Evolutionary conservation across 2,888 invertebrate species (phyloP).

Genomic region (Netelia virgata): DNA sequence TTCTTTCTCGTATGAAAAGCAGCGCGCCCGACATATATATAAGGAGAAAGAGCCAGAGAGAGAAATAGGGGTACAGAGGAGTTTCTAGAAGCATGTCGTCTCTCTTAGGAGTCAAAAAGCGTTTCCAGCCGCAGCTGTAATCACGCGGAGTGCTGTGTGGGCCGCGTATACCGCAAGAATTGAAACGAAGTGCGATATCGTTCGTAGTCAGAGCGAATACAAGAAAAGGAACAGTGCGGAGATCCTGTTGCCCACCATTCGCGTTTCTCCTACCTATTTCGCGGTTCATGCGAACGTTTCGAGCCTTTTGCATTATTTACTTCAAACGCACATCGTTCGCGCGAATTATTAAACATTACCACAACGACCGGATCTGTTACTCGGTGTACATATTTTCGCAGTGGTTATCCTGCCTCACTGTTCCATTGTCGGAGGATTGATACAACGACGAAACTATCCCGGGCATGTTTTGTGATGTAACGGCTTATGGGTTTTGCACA

Average conservation of each 20-base stretch:
- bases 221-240: slow-evolving; percentile 29
- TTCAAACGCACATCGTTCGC: slow-evolving; percentile 29
- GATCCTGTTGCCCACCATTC: slow-evolving; percentile 14
- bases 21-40: not conserved
- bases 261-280: not conserved
- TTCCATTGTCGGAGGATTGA: slow-evolving; percentile 40
- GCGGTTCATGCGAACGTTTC: not conserved
- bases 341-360: slow-evolving; percentile 39
- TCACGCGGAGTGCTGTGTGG: slow-evolving; percentile 51
- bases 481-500: slow-evolving; percentile 12
- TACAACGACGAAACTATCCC: slow-evolving; percentile 53
- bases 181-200: slow-evolving; percentile 40
- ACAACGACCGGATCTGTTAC: slow-evolving; percentile 33
- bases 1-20: slow-evolving; percentile 9
- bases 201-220: slow-evolving; percentile 8
- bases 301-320: slow-evolving; percentile 37
- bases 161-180: slow-evolving; percentile 30
- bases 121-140: slow-evolving; percentile 54
- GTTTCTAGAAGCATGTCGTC: slow-evolving; percentile 7
- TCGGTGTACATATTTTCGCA: not conserved
- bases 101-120: slow-evolving; percentile 48
- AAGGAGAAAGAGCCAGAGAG: not conserved
- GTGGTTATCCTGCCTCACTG: not conserved
- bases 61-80: not conserved
- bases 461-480: slow-evolving; percentile 21